A percentile compares a stretch with the other conserved stretches of the same genome.
Conservation (phyloP, 2,113 vertebrate genomes). For the Eurystomus gularis region DNA sequence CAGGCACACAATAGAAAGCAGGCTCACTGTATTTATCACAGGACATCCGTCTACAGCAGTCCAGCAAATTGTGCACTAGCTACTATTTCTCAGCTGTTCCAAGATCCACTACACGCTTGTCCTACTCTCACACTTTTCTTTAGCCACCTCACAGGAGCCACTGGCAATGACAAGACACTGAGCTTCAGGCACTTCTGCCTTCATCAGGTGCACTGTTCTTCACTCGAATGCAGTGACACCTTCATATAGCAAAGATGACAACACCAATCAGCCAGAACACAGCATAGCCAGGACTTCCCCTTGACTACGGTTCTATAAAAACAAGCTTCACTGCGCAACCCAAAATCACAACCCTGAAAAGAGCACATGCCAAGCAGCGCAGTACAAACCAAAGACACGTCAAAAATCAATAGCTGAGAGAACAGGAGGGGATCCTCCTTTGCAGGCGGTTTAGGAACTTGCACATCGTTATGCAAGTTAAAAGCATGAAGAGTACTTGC, state of each 20-base stretch:
- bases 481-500: neutral
- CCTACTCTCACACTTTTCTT: neutral
- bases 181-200: neutral
- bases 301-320: neutral
- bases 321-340: neutral
- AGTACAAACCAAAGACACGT: neutral
- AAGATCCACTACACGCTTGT: neutral
- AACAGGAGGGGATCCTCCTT: neutral
- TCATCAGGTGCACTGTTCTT: neutral
- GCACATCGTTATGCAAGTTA: neutral
- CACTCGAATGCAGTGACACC: neutral
- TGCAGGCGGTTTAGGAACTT: neutral
- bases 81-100: neutral
- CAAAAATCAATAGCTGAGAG: neutral
- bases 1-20: neutral
- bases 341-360: neutral
- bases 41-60: neutral
- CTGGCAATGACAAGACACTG: neutral
- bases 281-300: neutral
- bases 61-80: neutral
- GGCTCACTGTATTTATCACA: neutral
- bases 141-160: neutral
- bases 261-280: accelerated
- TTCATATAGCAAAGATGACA: neutral
- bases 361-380: neutral